Conservation (phyloP, 1,140 invertebrate genomes). For the Cylas formicarius region DNA sequence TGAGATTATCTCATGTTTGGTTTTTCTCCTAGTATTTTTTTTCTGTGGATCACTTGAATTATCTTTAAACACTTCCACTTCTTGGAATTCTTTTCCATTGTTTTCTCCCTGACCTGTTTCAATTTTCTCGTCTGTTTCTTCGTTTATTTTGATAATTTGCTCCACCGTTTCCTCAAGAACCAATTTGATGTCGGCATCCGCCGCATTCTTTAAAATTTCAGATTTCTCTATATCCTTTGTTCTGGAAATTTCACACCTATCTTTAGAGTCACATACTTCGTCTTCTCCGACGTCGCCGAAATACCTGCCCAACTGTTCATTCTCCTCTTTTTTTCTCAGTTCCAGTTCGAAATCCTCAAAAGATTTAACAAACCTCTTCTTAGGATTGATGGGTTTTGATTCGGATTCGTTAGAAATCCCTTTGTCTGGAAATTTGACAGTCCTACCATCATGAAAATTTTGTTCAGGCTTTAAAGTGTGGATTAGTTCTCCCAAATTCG, state of each 20-base stretch:
- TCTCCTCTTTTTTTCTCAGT: constrained; percentile 11
- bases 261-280: too few relatives aligned
- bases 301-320: constrained; percentile 6
- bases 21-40: too few relatives aligned
- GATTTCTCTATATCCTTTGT: too few relatives aligned
- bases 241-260: too few relatives aligned
- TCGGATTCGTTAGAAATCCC: too few relatives aligned
- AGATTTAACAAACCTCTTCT: constrained; percentile 38
- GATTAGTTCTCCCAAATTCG: constrained; percentile 43
- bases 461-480: constrained; percentile 30
- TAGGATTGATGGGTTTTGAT: constrained; percentile 37
- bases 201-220: too few relatives aligned
- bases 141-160: constrained; percentile 16
- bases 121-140: constrained; percentile 12
- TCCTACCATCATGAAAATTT: constrained; percentile 34
- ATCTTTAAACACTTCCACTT: not conserved
- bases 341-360: constrained; percentile 35
- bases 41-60: not conserved
- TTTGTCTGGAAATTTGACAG: constrained; percentile 39
- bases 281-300: too few relatives aligned
- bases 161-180: too few relatives aligned
- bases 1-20: too few relatives aligned
- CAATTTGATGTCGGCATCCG: too few relatives aligned
- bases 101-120: not conserved
- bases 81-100: not conserved